A percentile compares a stretch with the other conserved stretches of the same genome.
These are phyloP conservation scores for Thinocorus orbignyianus DNA, from an alignment of 2,113 vertebrate species.

Conservation along the genomic window DNA sequence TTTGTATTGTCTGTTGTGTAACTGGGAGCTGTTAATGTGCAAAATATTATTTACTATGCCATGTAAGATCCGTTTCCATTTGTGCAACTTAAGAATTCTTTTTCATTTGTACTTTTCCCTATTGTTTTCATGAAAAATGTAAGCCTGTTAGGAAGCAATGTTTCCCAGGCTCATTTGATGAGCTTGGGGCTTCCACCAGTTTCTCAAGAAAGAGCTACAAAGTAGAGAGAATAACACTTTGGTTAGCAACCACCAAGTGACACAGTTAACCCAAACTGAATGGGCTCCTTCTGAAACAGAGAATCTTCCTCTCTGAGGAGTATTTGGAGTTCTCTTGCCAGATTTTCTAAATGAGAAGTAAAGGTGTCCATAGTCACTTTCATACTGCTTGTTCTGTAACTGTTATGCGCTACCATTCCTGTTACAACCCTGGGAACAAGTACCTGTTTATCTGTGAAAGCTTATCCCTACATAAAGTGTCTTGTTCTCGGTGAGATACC, in stretches of 20 bases:
- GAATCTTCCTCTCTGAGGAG: neutral
- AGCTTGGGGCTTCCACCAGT: neutral
- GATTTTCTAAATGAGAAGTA: neutral
- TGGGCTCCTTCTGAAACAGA: neutral
- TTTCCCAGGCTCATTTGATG: neutral
- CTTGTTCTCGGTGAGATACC: neutral
- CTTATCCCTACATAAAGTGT: neutral
- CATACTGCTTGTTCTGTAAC: neutral
- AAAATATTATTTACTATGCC: neutral
- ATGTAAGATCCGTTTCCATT: neutral
- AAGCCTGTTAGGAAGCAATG: neutral
- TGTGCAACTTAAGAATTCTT: neutral
- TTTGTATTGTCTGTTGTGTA: neutral
- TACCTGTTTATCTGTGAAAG: neutral
- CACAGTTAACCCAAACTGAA: neutral
- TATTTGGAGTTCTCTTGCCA: neutral
- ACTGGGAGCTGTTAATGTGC: neutral
- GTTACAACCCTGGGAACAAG: neutral
- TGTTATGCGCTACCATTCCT: neutral
- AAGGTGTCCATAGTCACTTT: neutral
- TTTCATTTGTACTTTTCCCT: neutral
- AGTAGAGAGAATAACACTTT: neutral
- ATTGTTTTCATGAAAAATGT: neutral
- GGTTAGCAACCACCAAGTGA: neutral
- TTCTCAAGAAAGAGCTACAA: neutral